phyloP scores from a whole-genome alignment of 2,888 invertebrate species.

The Odontothrips loti region DNA sequence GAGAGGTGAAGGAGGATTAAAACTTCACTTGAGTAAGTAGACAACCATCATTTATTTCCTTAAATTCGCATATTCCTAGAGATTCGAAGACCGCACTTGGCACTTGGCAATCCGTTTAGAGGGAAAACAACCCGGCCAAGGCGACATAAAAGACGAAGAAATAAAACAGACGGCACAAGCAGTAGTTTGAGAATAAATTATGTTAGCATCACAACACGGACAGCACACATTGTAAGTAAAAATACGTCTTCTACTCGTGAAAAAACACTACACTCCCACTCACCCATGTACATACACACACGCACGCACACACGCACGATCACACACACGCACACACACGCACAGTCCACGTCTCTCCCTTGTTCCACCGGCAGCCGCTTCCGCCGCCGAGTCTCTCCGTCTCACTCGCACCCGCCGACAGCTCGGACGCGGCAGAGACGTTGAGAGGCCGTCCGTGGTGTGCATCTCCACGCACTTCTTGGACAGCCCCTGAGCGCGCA shows the following conservation, averaged over 20 bases:
- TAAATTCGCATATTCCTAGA: no score
- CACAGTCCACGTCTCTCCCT: constrained; percentile 15
- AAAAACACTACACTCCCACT: background rate
- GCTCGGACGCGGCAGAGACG: background rate
- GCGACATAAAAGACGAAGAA: no score
- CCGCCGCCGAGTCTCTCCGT: background rate
- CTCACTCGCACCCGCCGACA: background rate
- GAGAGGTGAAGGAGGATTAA: no score
- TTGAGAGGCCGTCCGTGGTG: background rate
- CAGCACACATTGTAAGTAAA: background rate
- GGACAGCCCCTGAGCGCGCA: no score
- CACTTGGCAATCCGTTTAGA: no score
- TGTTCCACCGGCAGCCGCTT: background rate
- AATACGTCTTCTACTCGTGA: background rate
- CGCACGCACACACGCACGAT: background rate
- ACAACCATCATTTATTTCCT: no score
- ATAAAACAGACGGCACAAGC: no score
- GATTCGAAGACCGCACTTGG: no score
- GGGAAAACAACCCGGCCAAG: no score
- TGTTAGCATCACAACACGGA: constrained; percentile 14
- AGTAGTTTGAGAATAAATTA: background rate
- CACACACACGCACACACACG: background rate
- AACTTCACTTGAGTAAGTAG: no score
- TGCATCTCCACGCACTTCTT: no score
- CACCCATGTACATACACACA: background rate